Percentiles rank a stretch among this genome's conserved stretches.
Evolutionary conservation across 2,797 vertebrate species (phyloP).

Genomic region (Sternarchorhynchus goeldii): DNA sequence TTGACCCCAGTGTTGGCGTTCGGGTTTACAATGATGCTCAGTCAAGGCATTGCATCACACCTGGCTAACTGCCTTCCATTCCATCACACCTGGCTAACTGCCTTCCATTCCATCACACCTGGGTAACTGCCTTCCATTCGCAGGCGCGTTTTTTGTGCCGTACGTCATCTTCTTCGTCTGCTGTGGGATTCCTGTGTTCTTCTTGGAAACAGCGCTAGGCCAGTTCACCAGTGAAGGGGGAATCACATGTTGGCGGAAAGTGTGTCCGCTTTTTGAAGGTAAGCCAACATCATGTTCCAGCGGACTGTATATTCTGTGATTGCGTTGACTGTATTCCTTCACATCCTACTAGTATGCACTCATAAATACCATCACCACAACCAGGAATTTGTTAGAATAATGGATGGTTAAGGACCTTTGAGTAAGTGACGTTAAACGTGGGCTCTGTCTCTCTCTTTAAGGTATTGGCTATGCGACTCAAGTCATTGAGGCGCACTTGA

Average conservation of each 20-base stretch:
- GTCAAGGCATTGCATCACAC: too few species aligned
- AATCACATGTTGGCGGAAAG: conserved; percentile 98
- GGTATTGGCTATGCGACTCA: conserved; percentile 98
- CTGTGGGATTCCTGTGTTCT: conserved; percentile 98
- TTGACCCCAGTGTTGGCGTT: neutral
- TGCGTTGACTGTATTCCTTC: too few species aligned
- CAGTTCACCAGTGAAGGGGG: conserved; percentile 98
- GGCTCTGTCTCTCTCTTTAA: conserved; percentile 57
- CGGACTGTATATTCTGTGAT: neutral
- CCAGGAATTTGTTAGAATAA: neutral
- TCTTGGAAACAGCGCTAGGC: conserved; percentile 95
- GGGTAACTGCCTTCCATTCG: conserved; percentile 5
- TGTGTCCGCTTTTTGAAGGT: conserved; percentile 98
- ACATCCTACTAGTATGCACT: too few species aligned
- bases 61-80: too few species aligned
- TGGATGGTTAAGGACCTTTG: neutral
- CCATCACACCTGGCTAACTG: too few species aligned
- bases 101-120: neutral
- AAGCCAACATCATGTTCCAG: conserved; percentile 46
- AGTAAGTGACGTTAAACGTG: neutral
- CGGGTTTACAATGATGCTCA: too few species aligned
- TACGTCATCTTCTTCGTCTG: conserved; percentile 98
- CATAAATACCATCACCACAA: too few species aligned
- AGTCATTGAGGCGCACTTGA: conserved; percentile 95
- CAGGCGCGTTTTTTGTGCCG: conserved; percentile 97